phyloP scores from a whole-genome alignment of 92 coral and sea anemone genomes.

The Anthopleura xanthogrammica region DNA sequence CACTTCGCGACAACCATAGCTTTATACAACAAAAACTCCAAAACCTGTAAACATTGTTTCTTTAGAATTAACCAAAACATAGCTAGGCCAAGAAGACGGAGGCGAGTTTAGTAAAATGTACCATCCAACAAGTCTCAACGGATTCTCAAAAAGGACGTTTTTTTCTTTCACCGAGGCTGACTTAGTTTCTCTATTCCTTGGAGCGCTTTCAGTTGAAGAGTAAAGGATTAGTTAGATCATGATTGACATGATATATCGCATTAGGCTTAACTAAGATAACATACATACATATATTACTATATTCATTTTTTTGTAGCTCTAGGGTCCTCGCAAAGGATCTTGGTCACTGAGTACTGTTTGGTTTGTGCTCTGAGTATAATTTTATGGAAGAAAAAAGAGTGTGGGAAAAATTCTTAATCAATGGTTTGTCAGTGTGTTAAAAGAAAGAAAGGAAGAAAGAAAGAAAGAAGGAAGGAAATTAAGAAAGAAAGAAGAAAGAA shows the following conservation, averaged over 20 bases:
- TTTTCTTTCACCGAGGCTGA: not conserved
- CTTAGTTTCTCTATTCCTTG: not conserved
- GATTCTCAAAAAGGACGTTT: not conserved
- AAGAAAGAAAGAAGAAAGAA: too few relatives aligned
- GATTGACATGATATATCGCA: not conserved
- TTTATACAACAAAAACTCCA: not conserved
- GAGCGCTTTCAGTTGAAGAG: not conserved
- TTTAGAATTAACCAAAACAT: too few relatives aligned
- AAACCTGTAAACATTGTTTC: too few relatives aligned
- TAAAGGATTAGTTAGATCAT: not conserved
- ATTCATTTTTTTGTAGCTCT: not conserved
- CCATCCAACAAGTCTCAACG: too few relatives aligned
- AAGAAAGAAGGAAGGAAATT: too few relatives aligned
- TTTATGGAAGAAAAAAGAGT: not conserved
- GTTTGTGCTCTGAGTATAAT: too few relatives aligned
- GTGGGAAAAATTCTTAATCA: not conserved
- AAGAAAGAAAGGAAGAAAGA: not conserved
- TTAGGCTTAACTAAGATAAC: not conserved
- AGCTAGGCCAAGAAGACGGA: too few relatives aligned
- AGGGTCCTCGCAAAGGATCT: not conserved
- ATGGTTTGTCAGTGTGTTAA: not conserved
- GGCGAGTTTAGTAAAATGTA: too few relatives aligned
- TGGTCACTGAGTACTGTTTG: not conserved
- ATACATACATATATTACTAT: not conserved
- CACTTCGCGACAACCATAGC: not conserved